phyloP scores from a whole-genome alignment of 2,113 vertebrate species.

The Cochlearius cochlearius region DNA sequence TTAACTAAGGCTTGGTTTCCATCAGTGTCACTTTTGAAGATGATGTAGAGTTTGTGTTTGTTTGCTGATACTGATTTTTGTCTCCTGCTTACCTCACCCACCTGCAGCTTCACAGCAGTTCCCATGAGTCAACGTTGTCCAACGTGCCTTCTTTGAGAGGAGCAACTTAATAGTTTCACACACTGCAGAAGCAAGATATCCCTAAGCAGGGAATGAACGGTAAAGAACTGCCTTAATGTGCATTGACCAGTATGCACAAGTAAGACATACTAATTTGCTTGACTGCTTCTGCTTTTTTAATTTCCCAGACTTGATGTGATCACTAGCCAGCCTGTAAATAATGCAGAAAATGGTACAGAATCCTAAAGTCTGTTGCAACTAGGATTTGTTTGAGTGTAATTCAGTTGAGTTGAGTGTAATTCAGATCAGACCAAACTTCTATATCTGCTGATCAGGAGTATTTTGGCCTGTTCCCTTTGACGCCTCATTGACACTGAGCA shows the following conservation, averaged over 20 bases:
- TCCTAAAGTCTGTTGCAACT: neutral
- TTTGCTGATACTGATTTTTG: neutral
- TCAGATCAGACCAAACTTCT: neutral
- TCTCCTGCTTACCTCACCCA: neutral
- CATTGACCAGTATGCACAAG: neutral
- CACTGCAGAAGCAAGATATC: neutral
- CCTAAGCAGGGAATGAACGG: neutral
- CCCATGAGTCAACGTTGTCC: neutral
- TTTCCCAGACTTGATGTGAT: neutral
- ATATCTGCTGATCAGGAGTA: neutral
- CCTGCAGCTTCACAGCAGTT: neutral
- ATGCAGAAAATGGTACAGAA: neutral
- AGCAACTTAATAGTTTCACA: neutral
- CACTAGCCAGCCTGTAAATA: neutral
- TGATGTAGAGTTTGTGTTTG: neutral
- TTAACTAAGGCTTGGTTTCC: neutral
- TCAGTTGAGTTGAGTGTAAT: neutral
- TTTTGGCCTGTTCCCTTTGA: neutral
- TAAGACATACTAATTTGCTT: neutral
- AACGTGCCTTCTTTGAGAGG: neutral
- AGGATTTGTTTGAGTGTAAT: neutral
- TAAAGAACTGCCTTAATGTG: neutral
- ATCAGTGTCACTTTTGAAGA: neutral
- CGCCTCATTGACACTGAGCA: neutral
- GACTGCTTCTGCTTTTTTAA: neutral